Evolutionary conservation across 2,113 vertebrate genomes (phyloP).

Genomic region (Gymnogyps californianus): DNA sequence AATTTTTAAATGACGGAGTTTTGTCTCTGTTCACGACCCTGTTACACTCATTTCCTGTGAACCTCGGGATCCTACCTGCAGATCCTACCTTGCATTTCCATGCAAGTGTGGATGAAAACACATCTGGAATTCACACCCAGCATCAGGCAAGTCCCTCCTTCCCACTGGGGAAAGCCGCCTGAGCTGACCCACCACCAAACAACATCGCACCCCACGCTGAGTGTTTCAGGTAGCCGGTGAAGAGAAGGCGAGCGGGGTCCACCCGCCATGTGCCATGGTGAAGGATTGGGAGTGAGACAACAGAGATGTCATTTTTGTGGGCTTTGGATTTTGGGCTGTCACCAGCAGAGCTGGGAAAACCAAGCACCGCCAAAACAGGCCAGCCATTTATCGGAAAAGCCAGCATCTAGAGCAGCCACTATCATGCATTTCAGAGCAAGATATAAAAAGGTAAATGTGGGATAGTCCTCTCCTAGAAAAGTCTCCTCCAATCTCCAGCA

Average conservation of each 20-base stretch:
- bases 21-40: background rate
- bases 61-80: background rate
- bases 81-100: background rate
- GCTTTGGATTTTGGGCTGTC: background rate
- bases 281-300: accelerated
- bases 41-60: background rate
- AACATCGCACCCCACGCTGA: background rate
- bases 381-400: background rate
- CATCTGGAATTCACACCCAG: background rate
- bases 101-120: background rate
- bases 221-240: too few relatives aligned
- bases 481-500: background rate
- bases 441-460: background rate
- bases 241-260: background rate
- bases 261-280: background rate
- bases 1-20: background rate
- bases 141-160: background rate
- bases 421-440: background rate
- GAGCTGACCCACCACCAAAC: background rate
- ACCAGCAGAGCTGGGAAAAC: background rate
- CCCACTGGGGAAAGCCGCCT: background rate
- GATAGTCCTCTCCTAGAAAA: background rate
- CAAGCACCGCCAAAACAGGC: background rate
- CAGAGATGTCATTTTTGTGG: background rate
- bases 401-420: background rate